Percentiles rank a stretch among this genome's conserved stretches.
phyloP scores from a whole-genome alignment of 2,797 vertebrate genomes.

The Garrulus glandarius region DNA sequence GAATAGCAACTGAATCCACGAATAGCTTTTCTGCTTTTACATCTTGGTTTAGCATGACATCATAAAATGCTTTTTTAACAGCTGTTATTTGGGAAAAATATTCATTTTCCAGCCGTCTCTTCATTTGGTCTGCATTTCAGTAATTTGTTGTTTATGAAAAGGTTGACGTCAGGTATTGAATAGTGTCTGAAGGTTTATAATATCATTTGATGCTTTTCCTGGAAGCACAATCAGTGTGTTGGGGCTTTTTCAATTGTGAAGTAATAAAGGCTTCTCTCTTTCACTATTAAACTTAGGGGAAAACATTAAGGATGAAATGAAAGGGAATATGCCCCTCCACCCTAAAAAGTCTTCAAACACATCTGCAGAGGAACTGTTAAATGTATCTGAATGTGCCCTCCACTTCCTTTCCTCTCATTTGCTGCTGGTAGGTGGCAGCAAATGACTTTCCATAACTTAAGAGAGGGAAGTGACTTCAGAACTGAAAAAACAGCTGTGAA shows the following conservation, averaged over 20 bases:
- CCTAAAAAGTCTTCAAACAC: neutral
- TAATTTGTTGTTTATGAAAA: neutral
- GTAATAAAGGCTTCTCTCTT: neutral
- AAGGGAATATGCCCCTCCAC: neutral
- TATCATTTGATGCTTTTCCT: neutral
- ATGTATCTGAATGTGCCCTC: neutral
- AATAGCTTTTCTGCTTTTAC: neutral
- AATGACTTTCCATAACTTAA: constrained; percentile 6
- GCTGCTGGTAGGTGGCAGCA: constrained; percentile 45
- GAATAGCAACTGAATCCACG: neutral
- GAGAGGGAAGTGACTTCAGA: neutral
- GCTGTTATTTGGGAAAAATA: constrained; percentile 20
- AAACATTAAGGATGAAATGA: neutral
- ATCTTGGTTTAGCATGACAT: neutral
- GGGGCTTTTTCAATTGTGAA: neutral
- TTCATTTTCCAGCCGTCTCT: neutral
- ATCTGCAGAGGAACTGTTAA: constrained; percentile 2
- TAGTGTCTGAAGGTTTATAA: neutral
- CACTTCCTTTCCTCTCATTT: neutral
- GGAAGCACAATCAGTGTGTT: neutral
- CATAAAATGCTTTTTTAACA: constrained; percentile 15
- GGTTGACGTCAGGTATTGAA: neutral
- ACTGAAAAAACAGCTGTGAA: constrained; percentile 17
- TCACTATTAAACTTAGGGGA: neutral
- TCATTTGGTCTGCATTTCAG: neutral